These are phyloP conservation scores for Numenius arquata DNA, from an alignment of 2,113 vertebrate species.

Conservation along the genomic window DNA sequence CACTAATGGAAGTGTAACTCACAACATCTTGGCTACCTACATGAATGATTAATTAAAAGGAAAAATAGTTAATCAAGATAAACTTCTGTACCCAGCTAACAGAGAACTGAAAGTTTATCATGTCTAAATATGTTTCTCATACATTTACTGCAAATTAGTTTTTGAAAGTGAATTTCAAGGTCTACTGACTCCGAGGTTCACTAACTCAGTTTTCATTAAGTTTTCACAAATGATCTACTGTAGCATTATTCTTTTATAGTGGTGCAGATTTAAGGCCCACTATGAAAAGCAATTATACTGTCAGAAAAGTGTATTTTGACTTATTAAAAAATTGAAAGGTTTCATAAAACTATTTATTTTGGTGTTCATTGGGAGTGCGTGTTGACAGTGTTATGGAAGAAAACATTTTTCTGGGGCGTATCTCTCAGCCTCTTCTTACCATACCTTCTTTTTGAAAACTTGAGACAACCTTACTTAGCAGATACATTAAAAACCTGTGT, in stretches of 20 bases:
- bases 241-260: conserved; percentile 84
- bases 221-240: conserved; percentile 96
- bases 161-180: conserved; percentile 99
- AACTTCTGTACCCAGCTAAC: conserved; percentile 72
- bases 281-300: conserved; percentile 94
- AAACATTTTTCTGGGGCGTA: conserved; percentile 44
- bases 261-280: conserved; percentile 80
- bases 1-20: not conserved
- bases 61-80: conserved; percentile 79
- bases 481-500: not conserved
- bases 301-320: conserved; percentile 96
- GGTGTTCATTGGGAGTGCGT: conserved; percentile 62
- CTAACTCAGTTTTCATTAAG: conserved; percentile 96
- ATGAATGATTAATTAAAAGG: conserved; percentile 74
- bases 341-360: conserved; percentile 81
- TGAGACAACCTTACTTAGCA: not conserved
- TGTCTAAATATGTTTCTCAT: conserved; percentile 94
- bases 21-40: not conserved
- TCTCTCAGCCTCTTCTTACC: conserved; percentile 1
- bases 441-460: not conserved
- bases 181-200: conserved; percentile 88
- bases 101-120: conserved; percentile 79
- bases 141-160: conserved; percentile 99
- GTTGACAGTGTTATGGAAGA: conserved; percentile 77
- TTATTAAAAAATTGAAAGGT: conserved; percentile 90